phyloP scores from a whole-genome alignment of 2,888 invertebrate species.

The Hydraecia micacea region DNA sequence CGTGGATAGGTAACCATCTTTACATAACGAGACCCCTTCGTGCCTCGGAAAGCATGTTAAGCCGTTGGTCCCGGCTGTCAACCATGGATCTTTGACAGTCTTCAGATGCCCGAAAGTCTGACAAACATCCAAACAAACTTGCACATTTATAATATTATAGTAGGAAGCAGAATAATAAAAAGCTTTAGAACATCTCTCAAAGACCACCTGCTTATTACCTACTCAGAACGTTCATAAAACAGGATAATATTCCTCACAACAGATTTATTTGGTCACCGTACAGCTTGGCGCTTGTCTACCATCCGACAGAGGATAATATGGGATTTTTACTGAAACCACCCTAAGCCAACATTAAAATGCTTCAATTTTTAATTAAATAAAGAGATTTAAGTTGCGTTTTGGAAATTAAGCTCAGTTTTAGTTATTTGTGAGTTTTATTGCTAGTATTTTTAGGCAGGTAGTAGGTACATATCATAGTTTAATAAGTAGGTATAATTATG shows the following conservation, averaged over 20 bases:
- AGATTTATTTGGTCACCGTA: constrained; percentile 70
- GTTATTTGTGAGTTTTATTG: neutral
- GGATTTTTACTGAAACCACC: constrained; percentile 83
- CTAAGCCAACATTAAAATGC: constrained; percentile 80
- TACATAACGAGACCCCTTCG: too few species aligned
- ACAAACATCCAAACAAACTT: neutral
- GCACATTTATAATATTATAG: neutral
- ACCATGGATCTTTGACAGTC: too few species aligned
- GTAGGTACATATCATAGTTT: too few species aligned
- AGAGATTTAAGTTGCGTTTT: constrained; percentile 39
- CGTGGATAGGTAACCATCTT: too few species aligned
- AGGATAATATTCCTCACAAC: constrained; percentile 55
- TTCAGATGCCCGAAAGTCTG: too few species aligned
- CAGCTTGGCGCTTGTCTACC: constrained; percentile 71
- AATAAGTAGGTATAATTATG: neutral
- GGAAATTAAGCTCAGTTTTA: constrained; percentile 11
- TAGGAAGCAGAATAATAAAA: constrained; percentile 3
- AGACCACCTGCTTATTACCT: constrained; percentile 36
- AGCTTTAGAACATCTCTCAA: constrained; percentile 14
- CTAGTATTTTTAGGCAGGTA: neutral
- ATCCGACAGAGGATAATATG: constrained; percentile 80
- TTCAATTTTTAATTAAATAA: constrained; percentile 75
- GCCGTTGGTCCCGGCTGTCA: too few species aligned
- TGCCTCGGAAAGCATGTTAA: too few species aligned
- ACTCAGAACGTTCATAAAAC: constrained; percentile 56